These are phyloP conservation scores for Neoascia interrupta DNA, from an alignment of 2,888 invertebrate species.

Conservation along the genomic window DNA sequence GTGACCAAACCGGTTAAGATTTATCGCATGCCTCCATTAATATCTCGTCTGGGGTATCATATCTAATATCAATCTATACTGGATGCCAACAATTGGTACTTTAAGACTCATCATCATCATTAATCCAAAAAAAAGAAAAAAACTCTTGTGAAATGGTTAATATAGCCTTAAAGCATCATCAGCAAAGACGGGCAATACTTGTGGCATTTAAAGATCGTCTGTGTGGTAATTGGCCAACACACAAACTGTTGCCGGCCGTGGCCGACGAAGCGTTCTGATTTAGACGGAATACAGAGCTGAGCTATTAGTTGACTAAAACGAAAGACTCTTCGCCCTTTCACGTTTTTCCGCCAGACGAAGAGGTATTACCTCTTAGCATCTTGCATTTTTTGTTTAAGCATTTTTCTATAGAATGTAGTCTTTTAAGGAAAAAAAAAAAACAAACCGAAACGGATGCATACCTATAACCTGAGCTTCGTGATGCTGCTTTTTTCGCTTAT, in stretches of 20 bases:
- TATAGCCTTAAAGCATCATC: conserved; percentile 43
- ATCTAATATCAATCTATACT: conserved; percentile 39
- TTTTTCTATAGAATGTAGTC: conserved; percentile 5
- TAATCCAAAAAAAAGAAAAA: no score
- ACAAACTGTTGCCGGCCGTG: no score
- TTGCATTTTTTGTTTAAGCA: conserved; percentile 20
- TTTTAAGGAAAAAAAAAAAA: conserved; percentile 22
- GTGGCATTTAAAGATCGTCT: conserved; percentile 55
- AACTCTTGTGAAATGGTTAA: conserved; percentile 46
- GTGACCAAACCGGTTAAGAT: conserved; percentile 13
- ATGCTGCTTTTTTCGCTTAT: conserved; percentile 57
- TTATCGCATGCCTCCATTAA: neutral
- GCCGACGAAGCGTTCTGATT: conserved; percentile 50
- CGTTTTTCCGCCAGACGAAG: conserved; percentile 34
- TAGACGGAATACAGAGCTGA: conserved; percentile 43
- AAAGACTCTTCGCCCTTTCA: conserved; percentile 63
- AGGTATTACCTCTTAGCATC: conserved; percentile 7
- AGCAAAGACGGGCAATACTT: conserved; percentile 27
- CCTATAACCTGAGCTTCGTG: conserved; percentile 33
- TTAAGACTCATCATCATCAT: conserved; percentile 46
- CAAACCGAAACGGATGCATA: conserved; percentile 10
- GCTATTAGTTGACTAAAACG: conserved; percentile 3
- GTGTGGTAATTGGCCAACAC: conserved; percentile 44
- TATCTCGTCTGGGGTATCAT: neutral
- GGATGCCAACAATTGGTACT: conserved; percentile 49